Conservation (phyloP, 2,888 invertebrate species). For the Hyppa rectilinea region DNA sequence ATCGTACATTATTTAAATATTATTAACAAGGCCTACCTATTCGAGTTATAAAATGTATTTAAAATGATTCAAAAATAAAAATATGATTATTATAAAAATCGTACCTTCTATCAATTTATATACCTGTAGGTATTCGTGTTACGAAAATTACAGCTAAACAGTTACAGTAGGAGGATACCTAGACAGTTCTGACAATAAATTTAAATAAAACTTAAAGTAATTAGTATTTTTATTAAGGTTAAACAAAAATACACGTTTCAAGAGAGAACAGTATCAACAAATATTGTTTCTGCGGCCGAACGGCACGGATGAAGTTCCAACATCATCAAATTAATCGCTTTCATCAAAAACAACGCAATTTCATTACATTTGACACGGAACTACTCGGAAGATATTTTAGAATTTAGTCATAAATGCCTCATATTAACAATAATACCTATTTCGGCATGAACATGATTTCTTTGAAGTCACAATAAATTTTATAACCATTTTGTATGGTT, state of each 20-base stretch:
- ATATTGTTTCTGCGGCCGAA: conserved; percentile 52
- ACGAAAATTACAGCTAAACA: conserved; percentile 48
- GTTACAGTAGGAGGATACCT: conserved; percentile 58
- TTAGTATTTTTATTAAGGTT: conserved; percentile 85
- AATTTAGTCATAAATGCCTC: conserved; percentile 57
- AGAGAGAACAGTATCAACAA: conserved; percentile 66
- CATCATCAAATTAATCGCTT: conserved; percentile 33
- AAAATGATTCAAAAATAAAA: conserved; percentile 86
- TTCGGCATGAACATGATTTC: conserved; percentile 67
- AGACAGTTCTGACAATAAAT: conserved; percentile 76
- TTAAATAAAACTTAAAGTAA: conserved; percentile 87
- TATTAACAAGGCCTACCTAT: conserved; percentile 83
- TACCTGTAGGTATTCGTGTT: conserved; percentile 52
- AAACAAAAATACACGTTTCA: conserved; percentile 84
- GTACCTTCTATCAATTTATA: conserved; percentile 69
- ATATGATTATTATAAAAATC: conserved; percentile 75
- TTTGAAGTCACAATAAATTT: conserved; percentile 66
- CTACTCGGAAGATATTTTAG: conserved; percentile 43
- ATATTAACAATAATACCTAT: conserved; percentile 45
- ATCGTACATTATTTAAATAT: conserved; percentile 80
- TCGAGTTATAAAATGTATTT: conserved; percentile 83
- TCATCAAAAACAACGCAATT: conserved; percentile 43
- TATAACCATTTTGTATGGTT: conserved; percentile 69
- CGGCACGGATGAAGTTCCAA: conserved; percentile 34
- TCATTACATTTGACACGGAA: conserved; percentile 37